Base-by-base conservation (phyloP, 2,888 invertebrate genomes). In the Phrixothrix hirtus region DNA sequence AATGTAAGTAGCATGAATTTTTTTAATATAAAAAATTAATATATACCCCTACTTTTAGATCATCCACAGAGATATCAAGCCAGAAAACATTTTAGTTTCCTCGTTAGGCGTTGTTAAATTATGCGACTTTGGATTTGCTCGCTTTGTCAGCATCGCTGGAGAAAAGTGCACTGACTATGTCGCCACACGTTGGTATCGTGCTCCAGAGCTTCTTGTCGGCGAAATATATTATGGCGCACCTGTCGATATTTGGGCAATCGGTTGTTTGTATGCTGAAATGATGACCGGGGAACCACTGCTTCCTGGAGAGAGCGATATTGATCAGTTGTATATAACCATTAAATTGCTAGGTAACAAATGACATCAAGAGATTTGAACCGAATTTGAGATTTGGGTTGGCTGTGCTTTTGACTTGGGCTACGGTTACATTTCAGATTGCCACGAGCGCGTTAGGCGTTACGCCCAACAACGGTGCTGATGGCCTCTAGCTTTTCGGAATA, bases 111-210 rank as follows among this genome's bases (percentile, higher is more conserved):
- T 93, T 2, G 87, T 93, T 27, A 93, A 94, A 76, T 78, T 94
- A n/a, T 93, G 93, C 72, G 93, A 94, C 78, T 88, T 94, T 62
- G 93, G 94, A 1, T 93, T 93, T 69, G 93, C 93, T 0, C 79
- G 93, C 25, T 78, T 87, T 0, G 77, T 89, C 45, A 85, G 86
- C 0, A 79, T 81, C 0, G 81, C 85, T 1, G 88, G 89, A 0
- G 91, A 92, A 71, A 85, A 87, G 0, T 91, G 89, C 77, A 93
- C 90, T 47, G 93, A 92, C 75, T 93, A 93, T 71, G 93, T 93
- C 21, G 93, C 93, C 7, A 94, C 94, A 0, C 76, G 92, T 58
- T 92, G 92, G 92, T 94, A 93, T 76, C 77, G 93, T 44, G 90
- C 92, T 0, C 93, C 93, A 0, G 93, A 94, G 72, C 78, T 93